Evolutionary conservation across 1,140 invertebrate species (phyloP).

Genomic region (Hylyphantes graminicola): DNA sequence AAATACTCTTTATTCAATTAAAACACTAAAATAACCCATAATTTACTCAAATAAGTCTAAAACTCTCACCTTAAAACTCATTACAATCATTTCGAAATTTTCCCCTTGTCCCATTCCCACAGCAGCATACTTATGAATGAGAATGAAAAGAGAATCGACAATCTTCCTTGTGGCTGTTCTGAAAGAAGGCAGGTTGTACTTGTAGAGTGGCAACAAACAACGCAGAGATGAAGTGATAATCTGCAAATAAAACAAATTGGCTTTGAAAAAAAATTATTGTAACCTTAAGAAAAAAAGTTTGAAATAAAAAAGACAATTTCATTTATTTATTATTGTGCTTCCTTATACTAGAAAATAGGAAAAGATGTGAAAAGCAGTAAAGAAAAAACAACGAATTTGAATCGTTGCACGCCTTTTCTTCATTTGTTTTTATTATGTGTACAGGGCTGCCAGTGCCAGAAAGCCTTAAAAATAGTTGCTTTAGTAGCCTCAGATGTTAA

Average conservation of each 20-base stretch:
- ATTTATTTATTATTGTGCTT: too few relatives aligned
- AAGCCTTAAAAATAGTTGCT: too few relatives aligned
- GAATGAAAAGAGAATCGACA: constrained; percentile 79
- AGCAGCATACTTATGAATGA: constrained; percentile 90
- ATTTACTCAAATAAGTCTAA: neutral
- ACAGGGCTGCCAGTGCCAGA: too few relatives aligned
- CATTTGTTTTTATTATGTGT: too few relatives aligned
- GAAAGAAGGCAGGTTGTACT: constrained; percentile 79
- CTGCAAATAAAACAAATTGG: constrained; percentile 69
- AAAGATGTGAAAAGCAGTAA: too few relatives aligned
- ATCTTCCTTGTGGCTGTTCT: constrained; percentile 76
- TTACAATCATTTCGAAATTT: constrained; percentile 87
- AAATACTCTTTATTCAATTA: neutral
- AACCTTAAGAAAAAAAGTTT: too few relatives aligned
- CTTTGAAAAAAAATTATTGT: neutral
- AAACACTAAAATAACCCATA: neutral
- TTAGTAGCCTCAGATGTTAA: too few relatives aligned
- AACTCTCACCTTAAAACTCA: constrained; percentile 86
- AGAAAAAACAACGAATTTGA: too few relatives aligned
- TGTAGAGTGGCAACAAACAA: constrained; percentile 72
- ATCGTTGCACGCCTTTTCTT: too few relatives aligned
- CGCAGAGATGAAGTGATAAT: constrained; percentile 67
- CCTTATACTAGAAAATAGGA: too few relatives aligned
- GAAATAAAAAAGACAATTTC: too few relatives aligned
- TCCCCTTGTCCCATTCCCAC: constrained; percentile 86